Evolutionary conservation across 2,113 vertebrate genomes (phyloP).

Genomic region (Odobenus rosmarus): DNA sequence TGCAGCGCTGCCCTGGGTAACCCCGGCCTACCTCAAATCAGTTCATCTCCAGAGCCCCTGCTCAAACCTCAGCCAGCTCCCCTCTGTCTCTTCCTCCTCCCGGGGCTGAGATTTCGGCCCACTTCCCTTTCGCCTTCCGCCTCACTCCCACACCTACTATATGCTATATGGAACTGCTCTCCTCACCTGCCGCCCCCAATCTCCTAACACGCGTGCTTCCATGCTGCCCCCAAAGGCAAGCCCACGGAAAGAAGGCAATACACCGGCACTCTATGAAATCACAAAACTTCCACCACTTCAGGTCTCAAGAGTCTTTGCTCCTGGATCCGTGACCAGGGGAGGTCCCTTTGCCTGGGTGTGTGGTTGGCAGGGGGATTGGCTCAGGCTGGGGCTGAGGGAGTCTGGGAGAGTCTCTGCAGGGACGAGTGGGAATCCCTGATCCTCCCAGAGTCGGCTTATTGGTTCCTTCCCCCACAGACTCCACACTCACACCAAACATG

Average conservation of each 20-base stretch:
- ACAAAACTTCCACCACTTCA: background rate
- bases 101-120: background rate
- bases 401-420: background rate
- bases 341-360: background rate
- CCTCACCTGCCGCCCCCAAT: background rate
- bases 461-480: background rate
- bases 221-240: background rate
- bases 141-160: background rate
- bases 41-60: background rate
- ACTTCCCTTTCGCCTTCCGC: background rate
- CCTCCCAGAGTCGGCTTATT: background rate
- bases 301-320: background rate
- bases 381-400: background rate
- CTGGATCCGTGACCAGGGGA: background rate
- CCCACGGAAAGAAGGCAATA: background rate
- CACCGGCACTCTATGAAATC: background rate
- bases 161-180: background rate
- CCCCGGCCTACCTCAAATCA: rapidly evolving
- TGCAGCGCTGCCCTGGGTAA: rapidly evolving
- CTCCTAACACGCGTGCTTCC: background rate
- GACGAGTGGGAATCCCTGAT: background rate
- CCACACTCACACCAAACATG: background rate
- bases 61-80: background rate
- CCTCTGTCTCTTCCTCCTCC: background rate
- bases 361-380: background rate